Evolutionary conservation across 2,888 invertebrate species (phyloP).

Genomic region (Eumerus sabulonum): DNA sequence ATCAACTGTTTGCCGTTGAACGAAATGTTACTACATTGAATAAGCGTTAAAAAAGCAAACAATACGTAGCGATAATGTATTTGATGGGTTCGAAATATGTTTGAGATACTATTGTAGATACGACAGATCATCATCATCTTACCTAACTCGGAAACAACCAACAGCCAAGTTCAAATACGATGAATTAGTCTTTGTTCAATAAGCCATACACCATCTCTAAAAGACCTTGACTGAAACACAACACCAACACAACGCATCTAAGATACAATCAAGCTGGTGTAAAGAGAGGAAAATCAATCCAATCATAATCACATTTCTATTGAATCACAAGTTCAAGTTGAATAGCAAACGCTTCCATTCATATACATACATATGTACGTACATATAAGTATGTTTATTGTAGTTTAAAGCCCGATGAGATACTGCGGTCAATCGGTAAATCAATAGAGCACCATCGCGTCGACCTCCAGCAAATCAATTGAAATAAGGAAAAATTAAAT

Average conservation of each 20-base stretch:
- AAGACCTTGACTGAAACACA: constrained; percentile 35
- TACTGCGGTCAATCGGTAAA: constrained; percentile 24
- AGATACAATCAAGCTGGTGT: constrained; percentile 11
- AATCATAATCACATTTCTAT: constrained; percentile 51
- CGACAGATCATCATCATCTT: not conserved
- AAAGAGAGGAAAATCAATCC: constrained; percentile 12
- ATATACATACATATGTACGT: not conserved
- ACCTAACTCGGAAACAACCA: not conserved
- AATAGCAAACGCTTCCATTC: constrained; percentile 48
- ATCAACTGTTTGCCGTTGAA: constrained; percentile 48
- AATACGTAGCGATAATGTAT: no score
- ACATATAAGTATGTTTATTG: no score
- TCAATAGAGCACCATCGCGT: constrained; percentile 13
- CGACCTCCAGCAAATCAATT: constrained; percentile 24
- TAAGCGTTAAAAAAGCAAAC: no score
- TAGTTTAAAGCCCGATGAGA: not conserved
- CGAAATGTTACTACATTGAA: no score
- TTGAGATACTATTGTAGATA: not conserved
- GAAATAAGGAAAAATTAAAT: constrained; percentile 53
- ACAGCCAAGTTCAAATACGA: not conserved
- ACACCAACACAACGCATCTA: not conserved
- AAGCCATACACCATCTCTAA: constrained; percentile 21
- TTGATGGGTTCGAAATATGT: not conserved
- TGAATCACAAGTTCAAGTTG: constrained; percentile 65
- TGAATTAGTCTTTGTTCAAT: constrained; percentile 6